These are phyloP conservation scores for Neodontobutis hainanensis DNA, from an alignment of 2,113 vertebrate species.

Conservation along the genomic window DNA sequence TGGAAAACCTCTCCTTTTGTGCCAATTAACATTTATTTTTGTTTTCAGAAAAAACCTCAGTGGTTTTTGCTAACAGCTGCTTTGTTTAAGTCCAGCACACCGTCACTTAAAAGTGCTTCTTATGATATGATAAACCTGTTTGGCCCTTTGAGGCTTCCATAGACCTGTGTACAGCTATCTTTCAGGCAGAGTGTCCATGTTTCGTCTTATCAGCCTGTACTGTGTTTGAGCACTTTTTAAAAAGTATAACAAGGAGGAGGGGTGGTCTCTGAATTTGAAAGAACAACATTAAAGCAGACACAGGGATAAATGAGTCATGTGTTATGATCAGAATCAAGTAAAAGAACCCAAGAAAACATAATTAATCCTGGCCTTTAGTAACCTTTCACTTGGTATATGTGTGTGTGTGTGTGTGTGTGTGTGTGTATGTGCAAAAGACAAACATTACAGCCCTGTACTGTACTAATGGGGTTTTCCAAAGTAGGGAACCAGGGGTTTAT, in stretches of 20 bases:
- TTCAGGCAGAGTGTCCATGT: conserved; percentile 20
- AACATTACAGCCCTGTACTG: conserved; percentile 41
- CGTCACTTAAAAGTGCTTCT: conserved; percentile 42
- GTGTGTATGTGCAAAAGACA: conserved; percentile 46
- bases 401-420: conserved; percentile 36
- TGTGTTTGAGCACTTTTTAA: no score
- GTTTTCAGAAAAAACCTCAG: conserved; percentile 51
- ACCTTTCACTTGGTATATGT: conserved; percentile 27
- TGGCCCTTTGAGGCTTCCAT: conserved; percentile 19
- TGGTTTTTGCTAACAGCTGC: conserved; percentile 66
- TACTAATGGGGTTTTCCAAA: conserved; percentile 39
- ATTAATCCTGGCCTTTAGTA: conserved; percentile 43
- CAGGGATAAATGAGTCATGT: conserved; percentile 49
- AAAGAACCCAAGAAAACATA: conserved; percentile 47
- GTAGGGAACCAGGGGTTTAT: conserved; percentile 60
- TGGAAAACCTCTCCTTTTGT: conserved; percentile 33
- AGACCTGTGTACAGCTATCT: background rate
- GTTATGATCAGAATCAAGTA: conserved; percentile 44
- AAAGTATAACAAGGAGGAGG: background rate
- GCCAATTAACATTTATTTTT: conserved; percentile 34
- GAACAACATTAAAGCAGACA: conserved; percentile 27
- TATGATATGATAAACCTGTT: conserved; percentile 47
- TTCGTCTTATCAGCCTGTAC: conserved; percentile 24
- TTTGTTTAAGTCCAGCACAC: conserved; percentile 51
- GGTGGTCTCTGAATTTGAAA: background rate